These are phyloP conservation scores for Temnothorax curvispinosus DNA, from an alignment of 1,140 invertebrate genomes.

Conservation along the genomic window DNA sequence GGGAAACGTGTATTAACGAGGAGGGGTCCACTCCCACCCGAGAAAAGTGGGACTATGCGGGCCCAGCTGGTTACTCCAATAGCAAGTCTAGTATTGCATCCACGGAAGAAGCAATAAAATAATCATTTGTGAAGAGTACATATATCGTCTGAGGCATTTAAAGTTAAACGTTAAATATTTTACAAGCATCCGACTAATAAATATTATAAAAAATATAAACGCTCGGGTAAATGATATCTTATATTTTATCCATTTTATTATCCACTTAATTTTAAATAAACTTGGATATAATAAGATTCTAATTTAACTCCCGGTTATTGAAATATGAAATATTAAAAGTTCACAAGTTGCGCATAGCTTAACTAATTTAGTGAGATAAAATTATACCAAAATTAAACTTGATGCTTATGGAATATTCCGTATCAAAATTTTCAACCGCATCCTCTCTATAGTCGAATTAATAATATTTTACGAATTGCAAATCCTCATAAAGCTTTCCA, in stretches of 20 bases:
- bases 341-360: conserved; percentile 8
- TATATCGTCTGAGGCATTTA: not conserved
- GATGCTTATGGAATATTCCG: not conserved
- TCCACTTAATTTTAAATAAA: not conserved
- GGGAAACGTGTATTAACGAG: conserved; percentile 25
- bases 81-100: not conserved
- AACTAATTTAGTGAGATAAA: conserved; percentile 9
- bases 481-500: conserved; percentile 22
- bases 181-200: not conserved
- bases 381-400: conserved; percentile 18
- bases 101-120: conserved; percentile 48
- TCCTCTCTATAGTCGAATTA: conserved; percentile 16
- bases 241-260: not conserved
- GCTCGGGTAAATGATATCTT: not conserved
- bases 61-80: conserved; percentile 50
- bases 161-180: conserved; percentile 10
- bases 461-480: conserved; percentile 32
- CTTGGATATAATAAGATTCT: not conserved
- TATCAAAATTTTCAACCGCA: conserved; percentile 19
- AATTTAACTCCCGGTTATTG: not conserved
- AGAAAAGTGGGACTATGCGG: conserved; percentile 61
- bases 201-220: not conserved
- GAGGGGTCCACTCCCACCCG: not conserved
- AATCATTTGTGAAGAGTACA: conserved; percentile 30
- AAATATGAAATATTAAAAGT: conserved; percentile 11